A percentile compares a stretch with the other conserved stretches of the same genome.
These are phyloP conservation scores for Spicauda simplicius DNA, from an alignment of 2,888 invertebrate species.

Conservation along the genomic window DNA sequence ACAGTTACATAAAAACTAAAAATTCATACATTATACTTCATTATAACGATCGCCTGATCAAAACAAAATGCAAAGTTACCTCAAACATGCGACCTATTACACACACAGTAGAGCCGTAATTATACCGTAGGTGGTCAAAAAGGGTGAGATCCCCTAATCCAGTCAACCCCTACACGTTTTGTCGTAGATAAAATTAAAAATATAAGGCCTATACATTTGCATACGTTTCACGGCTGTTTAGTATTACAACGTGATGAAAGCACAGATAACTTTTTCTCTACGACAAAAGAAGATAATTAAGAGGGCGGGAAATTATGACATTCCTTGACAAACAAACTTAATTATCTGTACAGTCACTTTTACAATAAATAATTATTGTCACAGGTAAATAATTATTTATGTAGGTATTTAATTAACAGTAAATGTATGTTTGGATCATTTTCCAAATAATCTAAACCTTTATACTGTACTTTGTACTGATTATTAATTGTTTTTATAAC, in stretches of 20 bases:
- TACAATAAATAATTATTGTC: too few species aligned
- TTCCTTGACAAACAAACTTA: neutral
- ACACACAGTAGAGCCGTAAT: slow-evolving; percentile 40
- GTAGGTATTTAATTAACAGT: too few species aligned
- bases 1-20: slow-evolving; percentile 36
- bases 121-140: slow-evolving; percentile 39
- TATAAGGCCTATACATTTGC: slow-evolving; percentile 48
- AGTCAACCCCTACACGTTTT: slow-evolving; percentile 53
- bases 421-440: too few species aligned
- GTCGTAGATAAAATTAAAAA: slow-evolving; percentile 65
- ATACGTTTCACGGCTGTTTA: slow-evolving; percentile 41
- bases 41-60: slow-evolving; percentile 35
- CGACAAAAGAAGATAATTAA: slow-evolving; percentile 3
- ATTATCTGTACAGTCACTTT: too few species aligned
- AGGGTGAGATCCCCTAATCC: slow-evolving; percentile 65
- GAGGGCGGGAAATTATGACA: slow-evolving; percentile 3
- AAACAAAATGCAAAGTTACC: slow-evolving; percentile 29
- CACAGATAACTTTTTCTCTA: slow-evolving; percentile 16
- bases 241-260: slow-evolving; percentile 15
- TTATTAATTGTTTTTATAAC: too few species aligned
- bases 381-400: too few species aligned
- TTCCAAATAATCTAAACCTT: too few species aligned
- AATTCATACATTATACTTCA: slow-evolving; percentile 37
- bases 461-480: too few species aligned
- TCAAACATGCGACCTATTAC: slow-evolving; percentile 42